Evolutionary conservation across 2,888 invertebrate species (phyloP).

Genomic region (Spisula subtruncata): DNA sequence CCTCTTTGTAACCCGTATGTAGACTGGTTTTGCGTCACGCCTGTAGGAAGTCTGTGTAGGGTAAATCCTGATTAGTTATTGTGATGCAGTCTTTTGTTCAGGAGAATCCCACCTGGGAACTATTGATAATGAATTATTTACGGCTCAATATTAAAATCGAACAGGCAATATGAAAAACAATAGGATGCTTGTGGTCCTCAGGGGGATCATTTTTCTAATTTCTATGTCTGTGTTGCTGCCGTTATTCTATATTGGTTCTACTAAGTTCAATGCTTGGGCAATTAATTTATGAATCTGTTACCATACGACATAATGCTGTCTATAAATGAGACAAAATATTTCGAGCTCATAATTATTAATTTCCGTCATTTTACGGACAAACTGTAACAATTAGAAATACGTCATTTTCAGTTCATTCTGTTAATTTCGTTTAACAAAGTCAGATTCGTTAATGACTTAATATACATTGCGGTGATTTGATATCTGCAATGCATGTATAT

Average conservation of each 20-base stretch:
- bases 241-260: neutral
- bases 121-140: slow-evolving; percentile 2
- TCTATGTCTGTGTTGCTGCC: neutral
- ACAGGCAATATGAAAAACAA: slow-evolving; percentile 2
- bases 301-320: neutral
- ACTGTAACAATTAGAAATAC: too few species aligned
- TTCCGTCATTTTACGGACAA: neutral
- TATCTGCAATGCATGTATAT: too few species aligned
- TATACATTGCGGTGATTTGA: too few species aligned
- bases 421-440: too few species aligned
- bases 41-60: neutral
- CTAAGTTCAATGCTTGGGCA: neutral
- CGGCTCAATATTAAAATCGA: slow-evolving; percentile 20
- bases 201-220: neutral
- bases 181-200: neutral
- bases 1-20: neutral
- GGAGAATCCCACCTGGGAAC: neutral
- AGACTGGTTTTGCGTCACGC: neutral
- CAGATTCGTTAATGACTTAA: too few species aligned
- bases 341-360: neutral
- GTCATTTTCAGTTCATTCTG: too few species aligned
- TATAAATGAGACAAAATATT: neutral
- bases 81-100: neutral
- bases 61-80: neutral
- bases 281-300: neutral